Evolutionary conservation across 2,888 invertebrate species (phyloP), one percentile per base, ranked within the genome.

Genomic region (Heliconius cydno): DNA sequence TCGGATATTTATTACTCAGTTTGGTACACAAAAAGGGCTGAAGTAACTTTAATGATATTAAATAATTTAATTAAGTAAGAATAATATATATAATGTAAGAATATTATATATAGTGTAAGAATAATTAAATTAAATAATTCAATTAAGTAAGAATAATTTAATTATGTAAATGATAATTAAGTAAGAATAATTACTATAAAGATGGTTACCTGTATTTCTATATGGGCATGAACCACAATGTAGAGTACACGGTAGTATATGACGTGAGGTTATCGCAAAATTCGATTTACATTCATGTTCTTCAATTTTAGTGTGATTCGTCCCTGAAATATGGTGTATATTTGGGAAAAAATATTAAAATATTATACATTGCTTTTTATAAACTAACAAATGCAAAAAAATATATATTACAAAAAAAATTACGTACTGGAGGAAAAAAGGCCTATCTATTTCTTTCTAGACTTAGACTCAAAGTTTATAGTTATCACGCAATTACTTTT

Each of bases 361-460:
- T 22, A n/a, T 34, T 68, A 25, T 25, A 15, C 15, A 12, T 2
- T 19, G 2, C 41, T 38, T 25, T 46, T 13, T 38, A 25, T 9
- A 19, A 70, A 25, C 25, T 46, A 46, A 46, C 5, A 70, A 28
- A 70, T 25, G 5, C 41, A 38, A n/a, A 57, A 60, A 34, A 34
- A 34, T 6, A 34, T 34, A 34, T 34, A 34, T n/a, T 4, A 34
- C 4, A 60, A 57, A 13, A 28, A 30, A 57, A 28, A 46, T 41
- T 41, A 75, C 63, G 46, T 75, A 63, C 63, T 63, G 22, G 7
- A 76, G 9, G 63, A 34, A 41, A 57, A 81, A 75, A 38, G 28
- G 80, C 86, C 87, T 86, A 89, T 89, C 89, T 89, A 91, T 87
- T 89, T 85, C 85, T 87, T 89, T 88, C 86, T 89, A 86, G 88